phyloP scores from a whole-genome alignment of 2,797 vertebrate species.

The Gorsachius magnificus region DNA sequence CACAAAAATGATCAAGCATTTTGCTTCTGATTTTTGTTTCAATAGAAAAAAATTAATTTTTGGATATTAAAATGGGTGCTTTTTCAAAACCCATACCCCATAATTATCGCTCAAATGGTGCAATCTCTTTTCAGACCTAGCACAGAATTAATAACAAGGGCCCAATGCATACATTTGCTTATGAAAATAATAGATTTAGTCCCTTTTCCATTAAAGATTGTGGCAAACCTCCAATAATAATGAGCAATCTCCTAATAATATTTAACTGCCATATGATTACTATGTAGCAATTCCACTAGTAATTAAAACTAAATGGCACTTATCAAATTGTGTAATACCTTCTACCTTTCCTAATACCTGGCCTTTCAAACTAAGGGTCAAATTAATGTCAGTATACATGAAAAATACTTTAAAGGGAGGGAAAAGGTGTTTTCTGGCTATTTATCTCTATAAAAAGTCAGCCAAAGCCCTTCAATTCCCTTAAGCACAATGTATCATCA shows the following conservation, averaged over 20 bases:
- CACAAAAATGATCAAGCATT: background rate
- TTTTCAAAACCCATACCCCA: background rate
- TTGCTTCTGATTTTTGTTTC: background rate
- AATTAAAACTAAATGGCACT: slow-evolving; percentile 35
- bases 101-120: background rate
- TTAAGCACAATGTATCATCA: background rate
- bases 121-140: background rate
- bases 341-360: background rate
- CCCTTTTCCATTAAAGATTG: background rate
- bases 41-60: background rate
- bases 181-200: background rate
- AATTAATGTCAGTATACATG: background rate
- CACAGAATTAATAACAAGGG: background rate
- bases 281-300: background rate
- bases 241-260: slow-evolving; percentile 2
- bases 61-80: background rate
- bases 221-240: slow-evolving; percentile 30
- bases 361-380: background rate
- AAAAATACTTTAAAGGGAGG: background rate
- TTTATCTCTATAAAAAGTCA: background rate
- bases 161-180: background rate
- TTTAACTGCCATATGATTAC: background rate
- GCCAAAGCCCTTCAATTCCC: background rate
- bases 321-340: background rate
- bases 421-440: background rate